Conservation (phyloP, 53 echinoderm and acorn worm genomes). For the Hippasteria phrygiana region DNA sequence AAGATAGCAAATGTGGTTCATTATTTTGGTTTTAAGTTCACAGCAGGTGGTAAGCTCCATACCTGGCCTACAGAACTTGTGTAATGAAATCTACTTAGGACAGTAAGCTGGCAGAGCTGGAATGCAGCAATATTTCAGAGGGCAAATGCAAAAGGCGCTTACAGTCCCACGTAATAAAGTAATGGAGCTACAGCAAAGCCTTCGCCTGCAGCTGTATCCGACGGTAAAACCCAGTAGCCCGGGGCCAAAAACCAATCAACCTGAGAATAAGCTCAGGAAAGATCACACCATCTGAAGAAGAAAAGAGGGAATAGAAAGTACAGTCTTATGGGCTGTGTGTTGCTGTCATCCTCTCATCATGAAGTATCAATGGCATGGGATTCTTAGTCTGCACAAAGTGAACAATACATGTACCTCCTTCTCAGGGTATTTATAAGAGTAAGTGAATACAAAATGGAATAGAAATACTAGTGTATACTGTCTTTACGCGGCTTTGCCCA, state of each 20-base stretch:
- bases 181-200: not conserved
- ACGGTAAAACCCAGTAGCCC: not conserved
- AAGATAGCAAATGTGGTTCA: too few relatives aligned
- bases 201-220: not conserved
- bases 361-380: not conserved
- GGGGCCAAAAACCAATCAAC: not conserved
- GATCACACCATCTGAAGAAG: not conserved
- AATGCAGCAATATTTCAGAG: not conserved
- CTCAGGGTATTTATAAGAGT: not conserved
- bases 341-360: not conserved
- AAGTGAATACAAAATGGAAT: not conserved
- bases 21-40: too few relatives aligned
- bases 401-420: not conserved
- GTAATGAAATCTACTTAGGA: too few relatives aligned
- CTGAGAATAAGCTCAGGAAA: not conserved
- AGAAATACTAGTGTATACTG: not conserved
- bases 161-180: not conserved
- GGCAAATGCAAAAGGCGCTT: not conserved
- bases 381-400: not conserved
- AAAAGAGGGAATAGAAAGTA: not conserved
- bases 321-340: too few relatives aligned
- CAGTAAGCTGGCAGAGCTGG: too few relatives aligned
- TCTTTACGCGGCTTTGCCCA: not conserved
- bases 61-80: too few relatives aligned
- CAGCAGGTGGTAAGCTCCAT: too few relatives aligned